Evolutionary conservation across 2,888 invertebrate species (phyloP), one percentile per base, ranked within the genome.

Genomic region (Augochlorella aurata): DNA sequence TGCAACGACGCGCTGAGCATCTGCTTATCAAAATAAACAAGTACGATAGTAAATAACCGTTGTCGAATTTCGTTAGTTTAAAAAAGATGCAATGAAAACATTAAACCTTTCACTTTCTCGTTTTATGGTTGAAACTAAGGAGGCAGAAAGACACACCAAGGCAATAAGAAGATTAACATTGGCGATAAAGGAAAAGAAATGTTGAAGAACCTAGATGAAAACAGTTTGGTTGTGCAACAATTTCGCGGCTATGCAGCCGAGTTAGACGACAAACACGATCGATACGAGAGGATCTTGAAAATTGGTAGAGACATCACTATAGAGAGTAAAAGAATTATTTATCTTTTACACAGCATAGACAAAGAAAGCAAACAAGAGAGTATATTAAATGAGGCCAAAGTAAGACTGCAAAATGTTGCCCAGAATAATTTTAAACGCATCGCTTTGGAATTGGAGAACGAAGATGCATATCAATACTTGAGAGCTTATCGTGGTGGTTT

Each of bases 261-360:
- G 90, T 93, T 98, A 54, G 97, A 97, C 88, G 94, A 94, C 0
- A 96, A 97, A 85, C 97, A 98, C 89, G 98, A 98, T 93, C 95
- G 97, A 82, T 95, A 97, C 90, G 98, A 98, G 92, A 94, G 97
- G 66, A 95, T 98, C 49, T 95, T 98, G 0, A 98, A 98, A 94
- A 92, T 97, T 0, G 96, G 97, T 83, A 95, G 98, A 45, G 98
- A 98, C 91, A 95, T 98, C 29, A 98, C 98, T 0, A 97, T 98
- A 86, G 98, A 98, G 91, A 97, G 98, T 93, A 98, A 98, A 92
- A 94, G 98, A 81, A 96, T 97, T 8, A 98, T 98, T 87, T 98
- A 98, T 92, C 93, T 97, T 16, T 94, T 98, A 29, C 98, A 98
- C 92, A 96, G 97, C 50, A 94, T 96, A 72, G 95, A 95, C 76